Base-by-base conservation (phyloP, 1,140 invertebrate genomes). In the Melitaea cinxia region DNA sequence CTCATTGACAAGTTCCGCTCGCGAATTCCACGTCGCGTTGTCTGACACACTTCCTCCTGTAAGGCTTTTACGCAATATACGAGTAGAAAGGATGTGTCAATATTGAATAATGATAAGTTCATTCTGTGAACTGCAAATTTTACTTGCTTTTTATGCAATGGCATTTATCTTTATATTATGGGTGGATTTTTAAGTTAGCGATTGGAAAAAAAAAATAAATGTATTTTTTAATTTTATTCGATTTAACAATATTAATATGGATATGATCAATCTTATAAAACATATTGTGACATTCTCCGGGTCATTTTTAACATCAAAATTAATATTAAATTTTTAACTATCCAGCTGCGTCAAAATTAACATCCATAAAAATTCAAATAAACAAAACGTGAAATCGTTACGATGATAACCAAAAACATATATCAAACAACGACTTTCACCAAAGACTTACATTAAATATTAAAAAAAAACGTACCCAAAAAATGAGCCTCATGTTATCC, bases 401-500 rank as follows among this genome's bases (percentile, higher is more conserved):
- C n/a, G n/a, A n/a, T n/a, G n/a, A n/a, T n/a, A n/a, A n/a, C n/a
- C n/a, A n/a, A n/a, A n/a, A n/a, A n/a, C n/a, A n/a, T n/a, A n/a
- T 4, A 23, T 47, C 19, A 47, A 19, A 17, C 10, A 45, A 1
- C 1, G n/a, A 23, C 19, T 47, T 47, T 47, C 42, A 23, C 21
- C 42, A 9, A 21, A 4, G 2, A 42, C 4, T 19, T 23, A 57
- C 7, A 19, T 24, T 9, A 52, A 52, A 52, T 28, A 17, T 52
- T 3, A 15, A 30, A 30, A 75, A 42, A 80, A 73, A 72, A 81
- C 87, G 68, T 79, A 89, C 87, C 87, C 87, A 89, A 85, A 86
- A 87, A 75, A 77, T 76, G 58, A 88, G 78, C 81, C 83, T 86
- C 87, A 89, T 89, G 67, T 78, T 89, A 85, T 88, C 83, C 86